These are phyloP conservation scores for Neopipo cinnamomea DNA, from an alignment of 2,113 vertebrate species.

Conservation along the genomic window DNA sequence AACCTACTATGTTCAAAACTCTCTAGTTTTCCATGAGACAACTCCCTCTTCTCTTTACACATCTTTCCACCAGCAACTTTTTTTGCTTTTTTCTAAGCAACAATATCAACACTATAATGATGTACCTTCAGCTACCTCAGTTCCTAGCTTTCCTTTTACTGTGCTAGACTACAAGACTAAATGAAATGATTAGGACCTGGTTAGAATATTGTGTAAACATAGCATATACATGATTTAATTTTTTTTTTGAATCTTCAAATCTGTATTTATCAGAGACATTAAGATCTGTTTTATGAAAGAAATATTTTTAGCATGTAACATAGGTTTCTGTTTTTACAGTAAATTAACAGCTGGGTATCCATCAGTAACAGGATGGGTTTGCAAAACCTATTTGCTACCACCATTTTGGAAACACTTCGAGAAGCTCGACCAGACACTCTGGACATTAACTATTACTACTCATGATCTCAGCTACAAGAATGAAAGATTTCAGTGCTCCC, in stretches of 20 bases:
- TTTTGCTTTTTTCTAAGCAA: background rate
- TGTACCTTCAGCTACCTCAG: background rate
- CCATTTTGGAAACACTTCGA: background rate
- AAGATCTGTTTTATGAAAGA: background rate
- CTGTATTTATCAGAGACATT: background rate
- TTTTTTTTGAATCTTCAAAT: background rate
- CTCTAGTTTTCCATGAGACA: background rate
- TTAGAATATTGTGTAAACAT: background rate
- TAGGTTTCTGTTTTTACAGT: background rate
- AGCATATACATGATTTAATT: no score
- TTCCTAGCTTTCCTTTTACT: background rate
- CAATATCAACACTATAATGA: background rate
- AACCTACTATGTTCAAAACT: background rate
- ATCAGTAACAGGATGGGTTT: background rate
- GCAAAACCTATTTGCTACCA: background rate
- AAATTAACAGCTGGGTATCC: background rate
- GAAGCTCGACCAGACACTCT: fast-evolving
- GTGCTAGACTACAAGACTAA: background rate
- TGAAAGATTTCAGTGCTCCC: background rate
- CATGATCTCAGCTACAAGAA: background rate
- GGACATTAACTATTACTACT: background rate
- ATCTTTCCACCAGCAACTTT: background rate
- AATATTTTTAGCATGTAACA: background rate
- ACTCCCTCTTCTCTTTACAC: background rate
- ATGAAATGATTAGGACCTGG: background rate